phyloP scores from a whole-genome alignment of 2,888 invertebrate genomes.

The Leistus spinibarbis region DNA sequence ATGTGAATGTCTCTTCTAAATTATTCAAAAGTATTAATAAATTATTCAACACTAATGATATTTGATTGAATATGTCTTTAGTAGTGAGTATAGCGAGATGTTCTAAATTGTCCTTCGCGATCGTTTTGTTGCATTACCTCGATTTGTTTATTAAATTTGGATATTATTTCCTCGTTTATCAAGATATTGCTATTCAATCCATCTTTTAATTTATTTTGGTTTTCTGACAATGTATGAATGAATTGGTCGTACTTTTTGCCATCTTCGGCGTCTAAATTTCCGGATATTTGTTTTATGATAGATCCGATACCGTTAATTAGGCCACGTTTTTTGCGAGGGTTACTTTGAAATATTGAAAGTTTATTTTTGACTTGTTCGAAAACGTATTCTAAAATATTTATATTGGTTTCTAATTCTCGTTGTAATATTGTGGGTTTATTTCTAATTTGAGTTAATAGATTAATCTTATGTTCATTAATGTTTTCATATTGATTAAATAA shows the following conservation, averaged over 20 bases:
- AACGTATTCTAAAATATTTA: not conserved
- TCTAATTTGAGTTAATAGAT: not conserved
- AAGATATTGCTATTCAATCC: not conserved
- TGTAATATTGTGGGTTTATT: not conserved
- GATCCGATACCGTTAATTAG: not conserved
- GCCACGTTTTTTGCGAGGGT: not conserved
- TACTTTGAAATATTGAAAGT: not conserved
- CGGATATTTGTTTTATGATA: not conserved
- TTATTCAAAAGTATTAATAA: not conserved
- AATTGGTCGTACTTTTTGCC: not conserved
- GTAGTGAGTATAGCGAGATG: not conserved
- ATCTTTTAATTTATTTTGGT: not conserved
- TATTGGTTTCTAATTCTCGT: not conserved
- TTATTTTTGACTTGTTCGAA: not conserved
- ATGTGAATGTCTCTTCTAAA: no score
- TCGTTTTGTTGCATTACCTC: not conserved
- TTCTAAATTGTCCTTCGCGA: not conserved
- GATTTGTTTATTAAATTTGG: not conserved
- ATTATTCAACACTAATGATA: not conserved
- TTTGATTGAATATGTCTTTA: not conserved
- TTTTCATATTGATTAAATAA: not conserved
- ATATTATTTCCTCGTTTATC: not conserved
- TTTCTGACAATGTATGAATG: not conserved
- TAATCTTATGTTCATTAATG: not conserved
- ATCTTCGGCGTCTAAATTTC: constrained; percentile 3